Percentiles rank a stretch among this genome's conserved stretches.
Evolutionary conservation across 2,888 invertebrate genomes (phyloP).

Genomic region (Meganola albula): DNA sequence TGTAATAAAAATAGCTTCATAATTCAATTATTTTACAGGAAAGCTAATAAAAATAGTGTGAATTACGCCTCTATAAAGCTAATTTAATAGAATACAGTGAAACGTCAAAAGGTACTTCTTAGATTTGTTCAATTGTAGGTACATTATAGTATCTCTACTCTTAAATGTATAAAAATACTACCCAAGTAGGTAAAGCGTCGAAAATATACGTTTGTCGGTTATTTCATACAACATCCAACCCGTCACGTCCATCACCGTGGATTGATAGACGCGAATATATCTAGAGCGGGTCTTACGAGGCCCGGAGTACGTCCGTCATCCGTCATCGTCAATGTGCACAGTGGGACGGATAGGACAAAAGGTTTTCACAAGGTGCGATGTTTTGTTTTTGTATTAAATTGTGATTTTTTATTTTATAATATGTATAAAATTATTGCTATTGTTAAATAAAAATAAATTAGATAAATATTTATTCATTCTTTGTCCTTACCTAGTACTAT

Average conservation of each 20-base stretch:
- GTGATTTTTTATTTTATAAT: not conserved
- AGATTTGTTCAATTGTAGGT: no score
- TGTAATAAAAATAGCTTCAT: no score
- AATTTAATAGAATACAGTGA: no score
- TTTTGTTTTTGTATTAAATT: constrained; percentile 3
- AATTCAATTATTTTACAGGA: no score
- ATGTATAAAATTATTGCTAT: not conserved
- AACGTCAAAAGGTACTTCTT: no score
- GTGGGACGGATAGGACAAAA: constrained; percentile 29
- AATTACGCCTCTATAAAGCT: no score
- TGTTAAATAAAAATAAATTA: not conserved
- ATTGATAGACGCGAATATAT: constrained; percentile 62
- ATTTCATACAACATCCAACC: constrained; percentile 52
- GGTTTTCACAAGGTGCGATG: constrained; percentile 19
- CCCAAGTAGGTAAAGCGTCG: no score
- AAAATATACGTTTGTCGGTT: constrained; percentile 32
- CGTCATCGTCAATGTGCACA: constrained; percentile 55
- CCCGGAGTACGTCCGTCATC: constrained; percentile 46
- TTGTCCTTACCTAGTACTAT: no score
- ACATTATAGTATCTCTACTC: no score
- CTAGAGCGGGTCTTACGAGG: constrained; percentile 44
- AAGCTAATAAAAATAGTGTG: no score
- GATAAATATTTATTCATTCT: not conserved
- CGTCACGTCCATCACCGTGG: constrained; percentile 53
- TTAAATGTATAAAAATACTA: no score